These are phyloP conservation scores for Sterna hirundo DNA, from an alignment of 2,113 vertebrate genomes.

Conservation along the genomic window DNA sequence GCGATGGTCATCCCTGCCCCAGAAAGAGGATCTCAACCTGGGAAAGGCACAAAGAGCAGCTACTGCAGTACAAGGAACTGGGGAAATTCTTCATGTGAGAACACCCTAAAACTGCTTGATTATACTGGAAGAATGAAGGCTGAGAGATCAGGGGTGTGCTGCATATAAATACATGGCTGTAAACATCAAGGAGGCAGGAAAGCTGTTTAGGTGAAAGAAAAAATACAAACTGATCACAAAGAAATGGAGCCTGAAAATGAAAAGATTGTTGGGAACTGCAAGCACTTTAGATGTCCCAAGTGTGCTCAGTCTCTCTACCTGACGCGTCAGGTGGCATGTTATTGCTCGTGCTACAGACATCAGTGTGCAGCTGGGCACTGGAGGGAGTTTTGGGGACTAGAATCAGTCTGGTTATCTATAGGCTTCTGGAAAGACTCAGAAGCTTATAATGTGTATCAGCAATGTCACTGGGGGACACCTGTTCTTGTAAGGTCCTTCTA, in stretches of 20 bases:
- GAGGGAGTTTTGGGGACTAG: not conserved
- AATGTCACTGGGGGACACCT: not conserved
- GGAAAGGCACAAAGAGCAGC: not conserved
- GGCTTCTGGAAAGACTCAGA: not conserved
- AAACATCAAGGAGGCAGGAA: not conserved
- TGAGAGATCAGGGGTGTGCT: not conserved
- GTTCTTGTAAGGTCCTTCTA: not conserved
- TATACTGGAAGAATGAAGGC: not conserved
- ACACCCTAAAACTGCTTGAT: not conserved
- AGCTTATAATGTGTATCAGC: not conserved
- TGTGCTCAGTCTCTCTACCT: not conserved
- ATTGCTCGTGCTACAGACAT: not conserved
- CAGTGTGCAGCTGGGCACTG: rapidly evolving
- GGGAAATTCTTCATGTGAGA: not conserved
- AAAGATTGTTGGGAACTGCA: not conserved
- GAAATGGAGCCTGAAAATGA: not conserved
- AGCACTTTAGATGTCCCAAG: not conserved
- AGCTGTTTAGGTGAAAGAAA: not conserved
- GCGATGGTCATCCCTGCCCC: not conserved
- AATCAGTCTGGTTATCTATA: not conserved
- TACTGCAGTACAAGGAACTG: not conserved
- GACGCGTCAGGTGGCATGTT: rapidly evolving
- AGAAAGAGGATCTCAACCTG: not conserved
- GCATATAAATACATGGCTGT: not conserved
- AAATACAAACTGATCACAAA: not conserved